These are phyloP conservation scores for Mallateleia sp. DNA, from an alignment of 2,888 invertebrate species.

Conservation along the genomic window DNA sequence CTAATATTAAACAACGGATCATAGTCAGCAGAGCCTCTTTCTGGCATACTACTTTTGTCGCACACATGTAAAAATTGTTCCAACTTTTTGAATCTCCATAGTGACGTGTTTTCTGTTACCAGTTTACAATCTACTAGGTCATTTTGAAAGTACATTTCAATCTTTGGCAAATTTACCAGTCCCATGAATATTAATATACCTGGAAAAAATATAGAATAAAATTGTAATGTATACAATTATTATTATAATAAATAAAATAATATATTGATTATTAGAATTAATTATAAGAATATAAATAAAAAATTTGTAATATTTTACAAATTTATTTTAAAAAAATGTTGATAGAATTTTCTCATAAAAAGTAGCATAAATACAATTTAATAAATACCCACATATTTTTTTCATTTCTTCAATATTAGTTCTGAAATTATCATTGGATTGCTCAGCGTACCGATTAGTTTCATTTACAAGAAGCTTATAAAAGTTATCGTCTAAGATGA, in stretches of 20 bases:
- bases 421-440: conserved; percentile 13
- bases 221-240: conserved; percentile 1
- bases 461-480: conserved; percentile 25
- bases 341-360: background rate
- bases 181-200: conserved; percentile 35
- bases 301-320: conserved; percentile 9
- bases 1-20: conserved; percentile 20
- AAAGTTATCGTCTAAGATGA: conserved; percentile 29
- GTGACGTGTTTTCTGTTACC: conserved; percentile 17
- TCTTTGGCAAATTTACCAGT: conserved; percentile 31
- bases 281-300: background rate
- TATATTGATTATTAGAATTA: background rate
- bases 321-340: background rate
- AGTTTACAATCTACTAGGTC: conserved; percentile 34
- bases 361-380: conserved; percentile 8
- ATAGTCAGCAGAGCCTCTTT: conserved; percentile 10
- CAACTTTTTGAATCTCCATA: conserved; percentile 33
- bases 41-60: conserved; percentile 6
- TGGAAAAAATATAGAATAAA: conserved; percentile 5
- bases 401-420: conserved; percentile 24
- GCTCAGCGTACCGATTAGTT: conserved; percentile 38
- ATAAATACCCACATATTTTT: conserved; percentile 17
- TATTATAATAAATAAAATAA: conserved; percentile 2
- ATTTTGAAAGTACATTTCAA: conserved; percentile 32
- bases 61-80: conserved; percentile 27